A percentile compares a stretch with the other conserved stretches of the same genome.
Evolutionary conservation across 1,140 invertebrate species (phyloP).

Genomic region (Drosophila arizonae): DNA sequence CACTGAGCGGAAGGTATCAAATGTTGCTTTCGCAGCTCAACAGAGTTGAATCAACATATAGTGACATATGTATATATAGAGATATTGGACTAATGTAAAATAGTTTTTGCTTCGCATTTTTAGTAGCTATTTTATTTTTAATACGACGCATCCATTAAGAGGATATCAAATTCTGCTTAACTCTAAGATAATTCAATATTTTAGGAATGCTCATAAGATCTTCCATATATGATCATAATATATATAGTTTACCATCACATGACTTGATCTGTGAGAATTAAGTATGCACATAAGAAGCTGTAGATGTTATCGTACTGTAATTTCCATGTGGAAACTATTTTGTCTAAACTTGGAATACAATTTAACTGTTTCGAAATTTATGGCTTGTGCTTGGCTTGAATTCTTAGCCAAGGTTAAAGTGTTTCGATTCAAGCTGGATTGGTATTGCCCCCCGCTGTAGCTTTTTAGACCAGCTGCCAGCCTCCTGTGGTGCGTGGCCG

Average conservation of each 20-base stretch:
- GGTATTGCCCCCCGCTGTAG: constrained; percentile 27
- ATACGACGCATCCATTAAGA: neutral
- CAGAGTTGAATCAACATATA: neutral
- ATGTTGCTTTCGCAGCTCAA: neutral
- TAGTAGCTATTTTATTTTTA: no score
- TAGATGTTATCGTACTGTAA: no score
- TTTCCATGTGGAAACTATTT: no score
- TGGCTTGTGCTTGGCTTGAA: neutral
- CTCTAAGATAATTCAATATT: neutral
- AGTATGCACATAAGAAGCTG: no score
- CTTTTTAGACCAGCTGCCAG: constrained; percentile 44
- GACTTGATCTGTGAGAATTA: no score
- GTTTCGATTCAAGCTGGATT: constrained; percentile 17
- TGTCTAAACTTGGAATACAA: no score
- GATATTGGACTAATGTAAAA: neutral
- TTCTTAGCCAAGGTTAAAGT: constrained; percentile 17
- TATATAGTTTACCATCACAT: no score
- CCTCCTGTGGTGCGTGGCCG: constrained; percentile 63
- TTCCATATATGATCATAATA: no score
- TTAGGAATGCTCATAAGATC: neutral
- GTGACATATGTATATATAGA: neutral
- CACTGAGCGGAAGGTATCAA: constrained; percentile 6
- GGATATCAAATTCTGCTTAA: neutral
- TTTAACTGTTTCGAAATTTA: no score
- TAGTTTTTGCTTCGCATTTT: no score